Evolutionary conservation across 2,113 vertebrate species (phyloP).

Genomic region (Myotis lucifugus): DNA sequence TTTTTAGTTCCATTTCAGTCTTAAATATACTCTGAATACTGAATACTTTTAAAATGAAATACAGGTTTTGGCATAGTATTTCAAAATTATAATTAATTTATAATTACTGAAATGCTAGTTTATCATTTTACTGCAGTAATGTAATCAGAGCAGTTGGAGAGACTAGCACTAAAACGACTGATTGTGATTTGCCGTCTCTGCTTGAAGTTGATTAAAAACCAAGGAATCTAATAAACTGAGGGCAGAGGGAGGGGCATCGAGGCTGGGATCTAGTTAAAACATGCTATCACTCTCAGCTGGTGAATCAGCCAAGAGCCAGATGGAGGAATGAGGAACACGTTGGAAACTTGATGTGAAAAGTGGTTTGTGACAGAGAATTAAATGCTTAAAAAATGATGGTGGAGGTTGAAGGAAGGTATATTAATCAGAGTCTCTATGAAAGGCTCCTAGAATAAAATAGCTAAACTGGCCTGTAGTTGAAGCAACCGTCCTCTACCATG

Average conservation of each 20-base stretch:
- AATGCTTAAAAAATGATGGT: not conserved
- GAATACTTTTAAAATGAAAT: conserved; percentile 23
- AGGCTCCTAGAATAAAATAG: not conserved
- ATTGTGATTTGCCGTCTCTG: not conserved
- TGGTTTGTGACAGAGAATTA: conserved; percentile 4
- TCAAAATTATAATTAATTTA: conserved; percentile 4
- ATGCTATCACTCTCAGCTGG: not conserved
- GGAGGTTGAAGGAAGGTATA: not conserved
- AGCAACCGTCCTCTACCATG: not conserved
- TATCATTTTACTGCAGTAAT: not conserved
- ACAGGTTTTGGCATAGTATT: not conserved
- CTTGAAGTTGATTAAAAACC: conserved; percentile 21
- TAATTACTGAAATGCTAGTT: not conserved
- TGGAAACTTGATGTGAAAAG: conserved; percentile 25
- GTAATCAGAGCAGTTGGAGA: not conserved
- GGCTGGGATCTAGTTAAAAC: not conserved
- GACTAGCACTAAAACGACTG: conserved; percentile 17
- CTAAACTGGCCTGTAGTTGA: not conserved
- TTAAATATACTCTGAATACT: not conserved
- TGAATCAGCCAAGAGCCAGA: not conserved
- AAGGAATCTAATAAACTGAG: not conserved
- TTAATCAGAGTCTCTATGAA: not conserved
- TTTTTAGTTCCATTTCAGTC: not conserved
- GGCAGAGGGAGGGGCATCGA: not conserved
- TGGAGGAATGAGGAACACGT: not conserved